A percentile compares a stretch with the other conserved stretches of the same genome.
Evolutionary conservation across 2,888 invertebrate species (phyloP).

Genomic region (Protonemura montana): DNA sequence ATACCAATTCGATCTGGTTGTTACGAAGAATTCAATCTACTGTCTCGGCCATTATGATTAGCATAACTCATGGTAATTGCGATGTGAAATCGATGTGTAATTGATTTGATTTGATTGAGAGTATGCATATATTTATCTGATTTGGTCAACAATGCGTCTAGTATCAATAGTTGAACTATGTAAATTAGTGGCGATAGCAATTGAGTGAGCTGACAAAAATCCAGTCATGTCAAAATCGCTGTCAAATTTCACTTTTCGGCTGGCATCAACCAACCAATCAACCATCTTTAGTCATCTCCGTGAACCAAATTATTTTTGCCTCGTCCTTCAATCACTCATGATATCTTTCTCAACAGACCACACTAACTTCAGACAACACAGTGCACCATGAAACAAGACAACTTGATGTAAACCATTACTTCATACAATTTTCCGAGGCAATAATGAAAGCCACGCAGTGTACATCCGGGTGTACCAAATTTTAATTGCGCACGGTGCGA

Average conservation of each 20-base stretch:
- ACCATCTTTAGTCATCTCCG: background rate
- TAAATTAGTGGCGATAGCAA: background rate
- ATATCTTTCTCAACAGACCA: background rate
- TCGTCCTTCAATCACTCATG: background rate
- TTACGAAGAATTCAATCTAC: background rate
- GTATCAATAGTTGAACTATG: background rate
- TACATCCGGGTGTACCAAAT: constrained; percentile 12
- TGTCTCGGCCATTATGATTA: background rate
- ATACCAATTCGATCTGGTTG: constrained; percentile 4
- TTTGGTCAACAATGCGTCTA: background rate
- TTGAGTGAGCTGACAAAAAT: background rate
- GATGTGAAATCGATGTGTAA: background rate
- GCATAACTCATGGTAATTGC: background rate
- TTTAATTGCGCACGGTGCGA: background rate
- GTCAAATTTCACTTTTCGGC: background rate
- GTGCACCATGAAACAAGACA: background rate
- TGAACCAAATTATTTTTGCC: background rate
- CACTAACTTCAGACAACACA: background rate
- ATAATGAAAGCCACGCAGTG: background rate
- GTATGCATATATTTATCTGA: background rate
- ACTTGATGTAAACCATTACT: background rate
- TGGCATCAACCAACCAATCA: background rate
- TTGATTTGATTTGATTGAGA: constrained; percentile 12
- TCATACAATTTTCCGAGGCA: background rate
- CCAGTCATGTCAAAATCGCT: background rate